Conservation (phyloP, 1,140 invertebrate species). For the Drosophila sulfurigaster region DNA sequence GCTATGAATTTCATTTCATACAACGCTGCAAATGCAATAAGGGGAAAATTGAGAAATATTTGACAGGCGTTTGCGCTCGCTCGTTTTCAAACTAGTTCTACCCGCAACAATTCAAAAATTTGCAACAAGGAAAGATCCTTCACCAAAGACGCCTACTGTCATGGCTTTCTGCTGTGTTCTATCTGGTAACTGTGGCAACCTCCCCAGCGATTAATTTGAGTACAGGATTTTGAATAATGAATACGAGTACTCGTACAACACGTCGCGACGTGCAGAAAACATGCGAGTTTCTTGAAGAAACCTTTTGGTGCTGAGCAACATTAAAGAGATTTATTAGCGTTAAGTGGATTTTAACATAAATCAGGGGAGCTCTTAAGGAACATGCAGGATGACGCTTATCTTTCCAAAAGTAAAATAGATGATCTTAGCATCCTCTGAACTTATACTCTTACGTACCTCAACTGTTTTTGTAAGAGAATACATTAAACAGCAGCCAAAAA, state of each 20-base stretch:
- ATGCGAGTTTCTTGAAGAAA: constrained; percentile 5
- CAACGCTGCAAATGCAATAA: constrained; percentile 26
- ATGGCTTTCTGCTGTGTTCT: too few relatives aligned
- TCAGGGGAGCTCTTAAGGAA: constrained; percentile 51
- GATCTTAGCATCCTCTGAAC: constrained; percentile 25
- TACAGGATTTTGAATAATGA: constrained; percentile 32
- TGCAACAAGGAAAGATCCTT: background rate
- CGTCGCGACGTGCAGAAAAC: constrained; percentile 6
- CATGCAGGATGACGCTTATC: constrained; percentile 30
- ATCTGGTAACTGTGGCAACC: background rate
- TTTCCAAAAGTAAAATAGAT: constrained; percentile 55
- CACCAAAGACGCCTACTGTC: background rate
- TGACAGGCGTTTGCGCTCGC: background rate
- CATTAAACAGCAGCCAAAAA: constrained; percentile 12
- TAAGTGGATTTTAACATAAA: constrained; percentile 67
- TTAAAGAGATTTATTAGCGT: constrained; percentile 58
- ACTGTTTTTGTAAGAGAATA: constrained; percentile 8
- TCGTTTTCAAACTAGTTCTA: background rate
- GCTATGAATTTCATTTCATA: constrained; percentile 49
- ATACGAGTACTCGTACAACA: constrained; percentile 7
- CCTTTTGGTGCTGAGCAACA: constrained; percentile 32
- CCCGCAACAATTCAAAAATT: background rate
- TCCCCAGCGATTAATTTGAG: constrained; percentile 26
- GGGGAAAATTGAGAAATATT: constrained; percentile 43
- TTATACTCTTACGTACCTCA: background rate